Percentiles rank a stretch among this genome's conserved stretches.
These are phyloP conservation scores for Electrona antarctica DNA, from an alignment of 2,113 vertebrate species.

Conservation along the genomic window DNA sequence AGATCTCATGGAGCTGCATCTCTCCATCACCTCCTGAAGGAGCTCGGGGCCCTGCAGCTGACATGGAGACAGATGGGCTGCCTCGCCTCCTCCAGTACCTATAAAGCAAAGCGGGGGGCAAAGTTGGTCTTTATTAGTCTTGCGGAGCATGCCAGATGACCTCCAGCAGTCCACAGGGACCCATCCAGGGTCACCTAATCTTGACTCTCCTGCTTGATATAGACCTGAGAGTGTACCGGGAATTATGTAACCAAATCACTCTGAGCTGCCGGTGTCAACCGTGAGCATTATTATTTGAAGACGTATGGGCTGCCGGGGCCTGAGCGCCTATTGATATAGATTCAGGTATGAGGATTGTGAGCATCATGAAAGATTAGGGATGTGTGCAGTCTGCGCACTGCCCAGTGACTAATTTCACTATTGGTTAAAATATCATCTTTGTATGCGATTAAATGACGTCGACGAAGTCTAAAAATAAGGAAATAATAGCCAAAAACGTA, in stretches of 20 bases:
- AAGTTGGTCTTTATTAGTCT: constrained; percentile 51
- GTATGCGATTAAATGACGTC: no score
- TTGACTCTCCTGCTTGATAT: constrained; percentile 35
- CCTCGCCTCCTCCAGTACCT: constrained; percentile 27
- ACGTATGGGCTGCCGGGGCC: constrained; percentile 15
- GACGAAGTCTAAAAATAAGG: no score
- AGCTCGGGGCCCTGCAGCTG: constrained; percentile 34
- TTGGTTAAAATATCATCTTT: no score
- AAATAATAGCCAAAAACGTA: no score
- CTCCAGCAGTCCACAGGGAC: constrained; percentile 45
- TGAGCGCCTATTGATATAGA: no score
- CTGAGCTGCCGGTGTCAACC: constrained; percentile 15
- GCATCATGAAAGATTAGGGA: no score
- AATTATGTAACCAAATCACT: constrained; percentile 32
- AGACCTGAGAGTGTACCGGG: constrained; percentile 21
- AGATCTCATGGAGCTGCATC: constrained; percentile 18
- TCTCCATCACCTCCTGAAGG: constrained; percentile 30
- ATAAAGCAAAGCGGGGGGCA: constrained; percentile 49
- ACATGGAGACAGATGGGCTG: constrained; percentile 44
- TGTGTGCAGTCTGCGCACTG: no score
- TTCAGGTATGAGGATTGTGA: no score
- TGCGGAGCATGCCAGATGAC: constrained; percentile 11
- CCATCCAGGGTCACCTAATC: constrained; percentile 59
- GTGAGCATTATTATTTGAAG: constrained; percentile 3
- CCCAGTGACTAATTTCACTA: no score